phyloP scores from a whole-genome alignment of 2,113 vertebrate genomes.

The Albula glossodonta region DNA sequence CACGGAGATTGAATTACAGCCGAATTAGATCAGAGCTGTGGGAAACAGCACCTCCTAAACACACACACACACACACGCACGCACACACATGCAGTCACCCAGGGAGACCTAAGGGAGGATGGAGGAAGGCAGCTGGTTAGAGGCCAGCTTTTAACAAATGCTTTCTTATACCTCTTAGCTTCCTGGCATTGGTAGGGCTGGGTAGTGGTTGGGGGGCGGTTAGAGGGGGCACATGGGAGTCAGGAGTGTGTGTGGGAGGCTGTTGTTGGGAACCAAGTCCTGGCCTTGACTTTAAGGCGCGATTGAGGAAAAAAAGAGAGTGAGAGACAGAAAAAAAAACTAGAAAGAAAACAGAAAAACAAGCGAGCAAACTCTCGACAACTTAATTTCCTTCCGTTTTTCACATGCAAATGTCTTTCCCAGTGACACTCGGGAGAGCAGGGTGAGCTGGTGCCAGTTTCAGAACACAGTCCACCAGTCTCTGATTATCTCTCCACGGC shows the following conservation, averaged over 20 bases:
- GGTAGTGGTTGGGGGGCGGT: background rate
- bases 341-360: conserved; percentile 13
- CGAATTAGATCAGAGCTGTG: conserved; percentile 98
- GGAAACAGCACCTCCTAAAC: conserved; percentile 74
- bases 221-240: conserved; percentile 17
- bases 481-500: background rate
- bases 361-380: conserved; percentile 21
- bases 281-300: conserved; percentile 33
- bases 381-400: conserved; percentile 28
- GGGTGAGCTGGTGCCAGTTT: background rate
- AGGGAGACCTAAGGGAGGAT: conserved; percentile 36
- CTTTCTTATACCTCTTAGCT: conserved; percentile 30
- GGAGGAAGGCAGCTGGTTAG: conserved; percentile 15
- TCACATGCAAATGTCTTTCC: conserved; percentile 15
- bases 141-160: conserved; percentile 30
- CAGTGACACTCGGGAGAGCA: background rate
- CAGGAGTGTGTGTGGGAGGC: conserved; percentile 19
- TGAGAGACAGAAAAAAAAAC: background rate
- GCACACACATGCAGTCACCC: conserved; percentile 39
- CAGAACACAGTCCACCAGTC: background rate
- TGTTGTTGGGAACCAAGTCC: conserved; percentile 8
- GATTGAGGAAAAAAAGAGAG: conserved; percentile 12
- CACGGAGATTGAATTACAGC: conserved; percentile 99
- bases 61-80: conserved; percentile 30
- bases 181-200: conserved; percentile 13